Conservation (phyloP, 1,140 invertebrate species). For the Coenobita brevimanus region DNA sequence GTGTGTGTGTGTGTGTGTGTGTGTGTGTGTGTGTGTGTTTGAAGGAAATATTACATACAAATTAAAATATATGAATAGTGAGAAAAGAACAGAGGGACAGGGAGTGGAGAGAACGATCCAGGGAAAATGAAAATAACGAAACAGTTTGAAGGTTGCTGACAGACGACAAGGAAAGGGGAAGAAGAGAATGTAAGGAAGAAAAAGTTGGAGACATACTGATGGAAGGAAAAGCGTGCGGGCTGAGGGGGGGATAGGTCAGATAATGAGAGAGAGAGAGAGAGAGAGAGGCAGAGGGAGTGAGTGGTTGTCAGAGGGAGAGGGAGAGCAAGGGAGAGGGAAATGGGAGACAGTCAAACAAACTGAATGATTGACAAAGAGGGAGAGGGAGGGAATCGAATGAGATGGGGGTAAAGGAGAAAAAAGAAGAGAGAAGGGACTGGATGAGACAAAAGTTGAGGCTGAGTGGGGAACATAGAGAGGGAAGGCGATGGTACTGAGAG, state of each 20-base stretch:
- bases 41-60: no score
- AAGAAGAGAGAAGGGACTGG: neutral
- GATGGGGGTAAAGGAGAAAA: neutral
- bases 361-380: neutral
- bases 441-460: neutral
- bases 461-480: neutral
- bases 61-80: no score
- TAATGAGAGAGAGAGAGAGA: neutral
- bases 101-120: no score
- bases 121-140: no score
- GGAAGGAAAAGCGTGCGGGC: neutral
- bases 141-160: no score
- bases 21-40: no score
- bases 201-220: no score
- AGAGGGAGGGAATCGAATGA: neutral
- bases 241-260: no score
- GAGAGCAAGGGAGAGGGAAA: neutral
- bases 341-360: neutral
- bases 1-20: constrained; percentile 25
- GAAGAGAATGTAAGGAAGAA: no score
- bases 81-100: no score
- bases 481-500: neutral
- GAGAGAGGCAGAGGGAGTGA: neutral
- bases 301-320: neutral
- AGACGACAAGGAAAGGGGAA: no score